Percentiles rank a stretch among this genome's conserved stretches.
Conservation (phyloP, 2,113 vertebrate species). For the Sylvietta virens region DNA sequence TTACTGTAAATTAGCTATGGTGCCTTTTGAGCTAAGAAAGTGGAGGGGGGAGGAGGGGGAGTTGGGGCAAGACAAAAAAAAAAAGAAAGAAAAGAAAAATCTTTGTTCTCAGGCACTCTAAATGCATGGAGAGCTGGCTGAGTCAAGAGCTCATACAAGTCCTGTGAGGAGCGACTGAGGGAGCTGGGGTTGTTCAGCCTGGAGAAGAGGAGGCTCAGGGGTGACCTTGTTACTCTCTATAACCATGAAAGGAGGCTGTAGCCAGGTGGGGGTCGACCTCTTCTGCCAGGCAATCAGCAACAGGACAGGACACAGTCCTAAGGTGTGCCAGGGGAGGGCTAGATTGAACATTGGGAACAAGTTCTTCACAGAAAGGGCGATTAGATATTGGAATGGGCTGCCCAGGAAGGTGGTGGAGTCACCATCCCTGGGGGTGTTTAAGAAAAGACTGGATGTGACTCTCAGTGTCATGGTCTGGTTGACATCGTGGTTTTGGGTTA, state of each 20-base stretch:
- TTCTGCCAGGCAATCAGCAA: fast-evolving
- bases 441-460: not conserved
- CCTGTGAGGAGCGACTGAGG: fast-evolving
- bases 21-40: not conserved
- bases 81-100: not conserved
- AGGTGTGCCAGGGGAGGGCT: not conserved
- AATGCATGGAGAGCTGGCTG: not conserved
- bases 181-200: not conserved
- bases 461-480: not conserved
- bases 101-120: not conserved
- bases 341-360: not conserved
- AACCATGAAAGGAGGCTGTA: not conserved
- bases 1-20: not conserved
- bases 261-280: fast-evolving
- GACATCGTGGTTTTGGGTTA: not conserved
- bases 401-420: not conserved
- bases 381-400: not conserved
- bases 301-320: not conserved
- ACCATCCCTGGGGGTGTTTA: not conserved
- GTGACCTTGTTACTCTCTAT: fast-evolving
- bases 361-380: not conserved
- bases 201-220: not conserved
- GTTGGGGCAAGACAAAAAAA: not conserved
- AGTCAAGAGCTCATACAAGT: not conserved
- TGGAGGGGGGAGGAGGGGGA: not conserved